phyloP scores from a whole-genome alignment of 2,113 vertebrate species.

The Lophochroa leadbeateri region DNA sequence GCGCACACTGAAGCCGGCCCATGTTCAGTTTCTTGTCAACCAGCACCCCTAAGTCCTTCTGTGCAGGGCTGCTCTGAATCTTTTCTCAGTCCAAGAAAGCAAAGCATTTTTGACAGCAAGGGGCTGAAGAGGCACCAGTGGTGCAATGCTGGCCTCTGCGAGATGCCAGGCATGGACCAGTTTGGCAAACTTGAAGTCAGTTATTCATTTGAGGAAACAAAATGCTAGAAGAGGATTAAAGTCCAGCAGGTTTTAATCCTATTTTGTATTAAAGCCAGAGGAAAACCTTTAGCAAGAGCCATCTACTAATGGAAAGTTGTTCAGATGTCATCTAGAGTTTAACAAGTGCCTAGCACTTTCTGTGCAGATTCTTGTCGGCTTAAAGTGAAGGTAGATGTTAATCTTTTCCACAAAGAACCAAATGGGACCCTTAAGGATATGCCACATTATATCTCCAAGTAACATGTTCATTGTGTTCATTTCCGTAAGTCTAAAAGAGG shows the following conservation, averaged over 20 bases:
- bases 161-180: rapidly evolving
- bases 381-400: background rate
- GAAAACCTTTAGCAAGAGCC: background rate
- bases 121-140: background rate
- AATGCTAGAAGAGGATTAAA: background rate
- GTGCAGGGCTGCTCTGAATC: background rate
- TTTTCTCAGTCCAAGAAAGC: background rate
- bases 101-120: background rate
- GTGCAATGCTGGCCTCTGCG: rapidly evolving
- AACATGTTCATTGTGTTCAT: rapidly evolving
- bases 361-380: background rate
- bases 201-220: background rate
- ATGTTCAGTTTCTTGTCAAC: background rate
- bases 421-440: background rate
- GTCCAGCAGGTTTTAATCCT: background rate
- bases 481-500: background rate
- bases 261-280: background rate
- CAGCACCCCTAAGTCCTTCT: background rate
- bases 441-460: background rate
- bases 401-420: background rate
- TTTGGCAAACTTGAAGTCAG: background rate
- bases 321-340: background rate
- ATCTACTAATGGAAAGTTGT: background rate
- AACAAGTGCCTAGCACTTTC: background rate
- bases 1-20: background rate